These are phyloP conservation scores for Hypomecis atomaria DNA, from an alignment of 2,888 invertebrate genomes.

Conservation along the genomic window DNA sequence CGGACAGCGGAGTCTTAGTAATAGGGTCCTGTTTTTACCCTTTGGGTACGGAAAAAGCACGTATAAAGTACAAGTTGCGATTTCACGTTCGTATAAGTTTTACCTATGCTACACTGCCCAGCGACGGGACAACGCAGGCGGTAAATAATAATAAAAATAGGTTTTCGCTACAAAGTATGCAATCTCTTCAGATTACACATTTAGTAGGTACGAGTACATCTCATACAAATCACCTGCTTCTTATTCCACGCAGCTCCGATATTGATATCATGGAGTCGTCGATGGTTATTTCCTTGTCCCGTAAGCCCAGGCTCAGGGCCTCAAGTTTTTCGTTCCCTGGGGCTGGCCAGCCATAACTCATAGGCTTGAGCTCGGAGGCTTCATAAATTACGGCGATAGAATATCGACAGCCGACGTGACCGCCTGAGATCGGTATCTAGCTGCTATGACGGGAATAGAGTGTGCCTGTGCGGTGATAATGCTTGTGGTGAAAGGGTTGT, in stretches of 20 bases:
- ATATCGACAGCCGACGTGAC: slow-evolving; percentile 38
- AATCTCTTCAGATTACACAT: too few species aligned
- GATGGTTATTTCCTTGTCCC: slow-evolving; percentile 18
- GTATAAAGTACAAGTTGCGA: too few species aligned
- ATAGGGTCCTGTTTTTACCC: too few species aligned
- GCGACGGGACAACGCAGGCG: too few species aligned
- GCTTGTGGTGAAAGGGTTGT: not conserved
- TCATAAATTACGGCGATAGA: slow-evolving; percentile 36
- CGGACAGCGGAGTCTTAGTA: too few species aligned
- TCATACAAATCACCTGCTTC: not conserved
- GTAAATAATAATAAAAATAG: too few species aligned
- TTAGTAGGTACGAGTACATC: too few species aligned
- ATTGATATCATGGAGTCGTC: slow-evolving; percentile 7
- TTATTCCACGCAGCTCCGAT: slow-evolving; percentile 3
- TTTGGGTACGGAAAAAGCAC: too few species aligned
- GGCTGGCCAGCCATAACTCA: slow-evolving; percentile 22
- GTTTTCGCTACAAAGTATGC: too few species aligned
- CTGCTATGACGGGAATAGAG: not conserved
- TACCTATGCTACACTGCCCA: too few species aligned
- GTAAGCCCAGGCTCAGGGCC: slow-evolving; percentile 16
- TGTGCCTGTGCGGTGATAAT: not conserved
- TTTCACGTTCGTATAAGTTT: too few species aligned
- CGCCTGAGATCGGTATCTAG: slow-evolving; percentile 19
- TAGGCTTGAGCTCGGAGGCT: slow-evolving; percentile 11
- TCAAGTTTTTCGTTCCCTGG: slow-evolving; percentile 24